phyloP scores from a whole-genome alignment of 2,113 vertebrate species.

The Mola mola region DNA sequence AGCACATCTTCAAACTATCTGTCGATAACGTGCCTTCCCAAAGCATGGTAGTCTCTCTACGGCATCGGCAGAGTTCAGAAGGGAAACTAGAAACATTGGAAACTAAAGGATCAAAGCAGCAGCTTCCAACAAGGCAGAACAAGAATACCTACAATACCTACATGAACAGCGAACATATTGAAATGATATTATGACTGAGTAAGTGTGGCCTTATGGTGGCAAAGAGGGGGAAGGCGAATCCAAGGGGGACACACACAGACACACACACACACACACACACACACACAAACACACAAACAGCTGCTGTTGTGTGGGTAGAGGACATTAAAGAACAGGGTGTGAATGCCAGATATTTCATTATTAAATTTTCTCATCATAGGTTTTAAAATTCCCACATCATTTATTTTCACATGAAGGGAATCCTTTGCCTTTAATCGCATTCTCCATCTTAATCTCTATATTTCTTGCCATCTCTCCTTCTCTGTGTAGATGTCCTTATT shows the following conservation, averaged over 20 bases:
- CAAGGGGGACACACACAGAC: neutral
- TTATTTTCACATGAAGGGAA: conserved; percentile 8
- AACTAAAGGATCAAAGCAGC: no score
- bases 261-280: no score
- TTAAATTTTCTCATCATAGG: conserved; percentile 9
- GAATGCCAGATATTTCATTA: conserved; percentile 18
- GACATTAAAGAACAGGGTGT: neutral
- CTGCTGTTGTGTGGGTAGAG: neutral
- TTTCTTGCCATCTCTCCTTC: conserved; percentile 24
- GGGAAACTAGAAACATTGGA: neutral
- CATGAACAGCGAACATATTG: no score
- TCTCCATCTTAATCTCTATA: conserved; percentile 24
- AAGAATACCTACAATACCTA: no score
- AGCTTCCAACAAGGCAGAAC: no score
- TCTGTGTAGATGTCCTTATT: conserved; percentile 36
- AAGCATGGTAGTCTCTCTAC: neutral
- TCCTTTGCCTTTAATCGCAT: conserved; percentile 22
- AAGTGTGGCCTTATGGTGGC: neutral
- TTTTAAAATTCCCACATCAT: conserved; percentile 23
- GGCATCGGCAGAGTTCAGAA: neutral
- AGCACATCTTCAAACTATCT: neutral
- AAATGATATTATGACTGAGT: no score
- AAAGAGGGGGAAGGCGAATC: neutral
- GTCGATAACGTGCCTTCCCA: neutral
- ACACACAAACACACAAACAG: no score